Evolutionary conservation across 1,140 invertebrate species (phyloP).

Genomic region (Drosophila malerkotliana): DNA sequence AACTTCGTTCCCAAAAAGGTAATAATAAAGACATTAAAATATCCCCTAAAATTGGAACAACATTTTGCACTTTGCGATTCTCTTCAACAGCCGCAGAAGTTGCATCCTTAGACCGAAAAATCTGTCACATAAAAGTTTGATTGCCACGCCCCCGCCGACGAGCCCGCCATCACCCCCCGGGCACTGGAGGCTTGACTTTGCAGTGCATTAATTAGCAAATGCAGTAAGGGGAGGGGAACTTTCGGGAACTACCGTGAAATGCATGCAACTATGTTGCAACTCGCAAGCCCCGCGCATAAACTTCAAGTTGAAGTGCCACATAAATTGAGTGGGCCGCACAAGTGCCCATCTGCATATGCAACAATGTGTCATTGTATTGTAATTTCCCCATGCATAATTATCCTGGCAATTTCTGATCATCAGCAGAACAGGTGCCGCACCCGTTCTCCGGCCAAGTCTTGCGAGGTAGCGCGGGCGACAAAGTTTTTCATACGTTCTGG

Average conservation of each 20-base stretch:
- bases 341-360: slow-evolving; percentile 13
- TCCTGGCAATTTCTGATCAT: slow-evolving; percentile 19
- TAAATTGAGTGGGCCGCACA: slow-evolving; percentile 36
- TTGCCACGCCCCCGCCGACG: slow-evolving; percentile 40
- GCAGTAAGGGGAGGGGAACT: slow-evolving; percentile 49
- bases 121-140: slow-evolving; percentile 62
- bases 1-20: not conserved
- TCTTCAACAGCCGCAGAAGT: slow-evolving; percentile 6
- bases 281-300: slow-evolving; percentile 18
- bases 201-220: slow-evolving; percentile 69
- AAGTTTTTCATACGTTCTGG: slow-evolving; percentile 60
- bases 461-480: slow-evolving; percentile 29
- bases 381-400: slow-evolving; percentile 40
- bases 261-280: slow-evolving; percentile 65
- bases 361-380: slow-evolving; percentile 30
- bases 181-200: slow-evolving; percentile 24
- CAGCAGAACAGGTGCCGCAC: slow-evolving; percentile 8
- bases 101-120: slow-evolving; percentile 36
- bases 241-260: slow-evolving; percentile 64
- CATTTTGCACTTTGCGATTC: slow-evolving; percentile 38
- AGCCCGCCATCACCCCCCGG: not conserved
- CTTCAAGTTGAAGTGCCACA: slow-evolving; percentile 27
- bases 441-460: slow-evolving; percentile 13
- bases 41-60: slow-evolving; percentile 17
- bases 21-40: not conserved